Conservation (phyloP, 1,140 invertebrate genomes). For the Aricia agestis region DNA sequence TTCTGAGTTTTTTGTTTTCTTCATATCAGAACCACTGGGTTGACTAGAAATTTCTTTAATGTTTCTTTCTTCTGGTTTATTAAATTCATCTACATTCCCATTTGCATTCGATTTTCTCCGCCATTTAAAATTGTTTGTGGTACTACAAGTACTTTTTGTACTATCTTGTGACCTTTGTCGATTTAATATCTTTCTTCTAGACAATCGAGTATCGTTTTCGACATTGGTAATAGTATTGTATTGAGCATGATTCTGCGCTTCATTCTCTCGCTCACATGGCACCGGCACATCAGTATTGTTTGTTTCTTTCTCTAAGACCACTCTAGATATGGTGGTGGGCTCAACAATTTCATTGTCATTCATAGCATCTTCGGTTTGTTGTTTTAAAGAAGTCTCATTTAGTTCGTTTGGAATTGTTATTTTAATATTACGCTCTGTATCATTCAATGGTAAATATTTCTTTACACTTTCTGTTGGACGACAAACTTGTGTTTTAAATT, state of each 20-base stretch:
- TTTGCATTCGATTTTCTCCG: background rate
- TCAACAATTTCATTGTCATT: background rate
- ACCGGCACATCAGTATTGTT: background rate
- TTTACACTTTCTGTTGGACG: background rate
- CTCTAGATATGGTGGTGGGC: background rate
- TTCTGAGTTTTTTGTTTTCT: background rate
- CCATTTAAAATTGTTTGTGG: background rate
- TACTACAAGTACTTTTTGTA: background rate
- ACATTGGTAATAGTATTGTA: background rate
- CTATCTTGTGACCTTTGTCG: background rate
- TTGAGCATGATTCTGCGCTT: background rate
- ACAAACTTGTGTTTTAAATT: conserved; percentile 41
- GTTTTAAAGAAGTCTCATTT: background rate
- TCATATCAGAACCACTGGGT: background rate
- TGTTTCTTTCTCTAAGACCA: background rate
- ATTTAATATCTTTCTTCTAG: background rate
- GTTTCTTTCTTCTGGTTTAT: background rate
- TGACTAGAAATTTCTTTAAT: background rate
- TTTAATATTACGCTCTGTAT: conserved; percentile 22
- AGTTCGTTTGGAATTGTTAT: conserved; percentile 27
- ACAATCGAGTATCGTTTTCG: background rate
- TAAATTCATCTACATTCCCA: background rate
- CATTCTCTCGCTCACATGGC: background rate
- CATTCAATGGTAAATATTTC: conserved; percentile 6
- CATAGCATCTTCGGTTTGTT: background rate